Evolutionary conservation across 2,888 invertebrate genomes (phyloP).

Genomic region (Hyposoter dolosus): DNA sequence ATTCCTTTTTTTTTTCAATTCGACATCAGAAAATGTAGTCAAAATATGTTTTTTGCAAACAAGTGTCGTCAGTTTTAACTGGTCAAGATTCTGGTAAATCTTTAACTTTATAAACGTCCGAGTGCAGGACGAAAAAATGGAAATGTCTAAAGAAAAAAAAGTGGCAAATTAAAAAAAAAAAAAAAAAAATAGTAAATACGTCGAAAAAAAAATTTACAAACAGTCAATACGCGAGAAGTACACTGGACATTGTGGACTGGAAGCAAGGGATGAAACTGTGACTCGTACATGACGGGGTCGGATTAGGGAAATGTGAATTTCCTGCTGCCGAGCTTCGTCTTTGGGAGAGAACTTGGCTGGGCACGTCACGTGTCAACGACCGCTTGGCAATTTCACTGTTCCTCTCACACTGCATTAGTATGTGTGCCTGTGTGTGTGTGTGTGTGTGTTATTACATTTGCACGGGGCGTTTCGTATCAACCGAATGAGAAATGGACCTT

Average conservation of each 20-base stretch:
- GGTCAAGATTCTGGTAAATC: too few relatives aligned
- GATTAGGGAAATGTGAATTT: constrained; percentile 63
- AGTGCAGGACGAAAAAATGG: background rate
- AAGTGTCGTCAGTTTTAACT: background rate
- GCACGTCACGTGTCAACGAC: constrained; percentile 62
- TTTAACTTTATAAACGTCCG: background rate
- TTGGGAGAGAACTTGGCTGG: constrained; percentile 27
- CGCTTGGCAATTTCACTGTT: constrained; percentile 49
- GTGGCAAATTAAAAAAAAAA: background rate
- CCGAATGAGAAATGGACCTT: background rate
- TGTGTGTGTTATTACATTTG: constrained; percentile 29
- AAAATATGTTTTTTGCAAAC: background rate
- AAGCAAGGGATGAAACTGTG: constrained; percentile 4
- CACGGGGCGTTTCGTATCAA: background rate
- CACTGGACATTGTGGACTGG: constrained; percentile 20
- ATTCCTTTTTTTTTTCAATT: background rate
- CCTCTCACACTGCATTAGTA: constrained; percentile 2
- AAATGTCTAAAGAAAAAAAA: background rate
- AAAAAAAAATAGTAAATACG: constrained; percentile 14
- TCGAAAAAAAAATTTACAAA: constrained; percentile 20
- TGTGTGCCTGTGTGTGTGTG: background rate
- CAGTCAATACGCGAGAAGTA: constrained; percentile 32
- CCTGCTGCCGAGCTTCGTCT: constrained; percentile 53
- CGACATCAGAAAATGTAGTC: background rate
- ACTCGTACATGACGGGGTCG: constrained; percentile 13